Base-by-base conservation (phyloP, 1,140 invertebrate species). In the Anagrus nilaparvatae region DNA sequence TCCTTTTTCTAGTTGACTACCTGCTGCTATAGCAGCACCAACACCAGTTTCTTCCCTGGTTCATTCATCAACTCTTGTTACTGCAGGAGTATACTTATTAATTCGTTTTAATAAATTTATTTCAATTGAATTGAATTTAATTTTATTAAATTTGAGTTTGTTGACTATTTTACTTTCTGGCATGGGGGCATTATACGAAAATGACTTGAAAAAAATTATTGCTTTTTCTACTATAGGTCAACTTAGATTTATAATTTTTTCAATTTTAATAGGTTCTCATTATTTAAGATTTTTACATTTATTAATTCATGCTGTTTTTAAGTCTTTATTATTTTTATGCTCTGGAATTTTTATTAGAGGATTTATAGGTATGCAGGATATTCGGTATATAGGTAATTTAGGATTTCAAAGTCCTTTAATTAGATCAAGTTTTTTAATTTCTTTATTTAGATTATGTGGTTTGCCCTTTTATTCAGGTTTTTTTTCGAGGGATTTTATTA, bases 41-140 rank as follows among this genome's bases (percentile, higher is more conserved):
- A 80, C 77, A 12, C 76, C 78, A 27, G 71, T 82, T 49, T 81
- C 78, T 33, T 69, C 79, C 34, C 74, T 82, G 64, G 77, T 82
- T 59, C 76, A 84, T 73, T 82, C 78, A 48, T 82, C 78, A 19
- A 82, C 78, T 47, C 71, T 83, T 53, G 79, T 84, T 0, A 81
- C 78, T 23, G 78, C 78, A 0, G 79, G 78, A 0, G 69, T 83
- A 46, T 83, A 78, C 73, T 68, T 82, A 61, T 54, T 81, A 60
- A 75, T 82, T 73, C 77, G 72, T 6, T 75, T 74, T 71, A 67
- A 67, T 68, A 20, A 33, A 44, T 44, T 50, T 52, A 29, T 49
- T 47, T 29, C 20, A 44, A 24, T 40, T 19, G 36, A 43, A 43
- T 31, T 44, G 21, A 43, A 47, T 23, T 39, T 30, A 43, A 34